Base-by-base conservation (phyloP, 35 echinoderm and acorn worm species). In the Apostichopus parvimensis region DNA sequence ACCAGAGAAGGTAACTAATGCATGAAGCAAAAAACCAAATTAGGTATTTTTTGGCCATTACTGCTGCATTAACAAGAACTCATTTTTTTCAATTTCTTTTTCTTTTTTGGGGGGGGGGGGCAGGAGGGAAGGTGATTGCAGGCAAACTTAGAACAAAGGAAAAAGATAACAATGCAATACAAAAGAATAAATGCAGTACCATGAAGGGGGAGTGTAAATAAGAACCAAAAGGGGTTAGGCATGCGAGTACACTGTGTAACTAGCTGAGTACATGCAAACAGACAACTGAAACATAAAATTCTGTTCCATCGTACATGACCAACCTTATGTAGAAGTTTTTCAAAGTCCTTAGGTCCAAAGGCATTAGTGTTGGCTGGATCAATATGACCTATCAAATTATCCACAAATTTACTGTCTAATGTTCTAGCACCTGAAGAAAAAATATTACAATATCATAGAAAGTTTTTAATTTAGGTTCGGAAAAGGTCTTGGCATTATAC, bases 311-410 rank as follows among this genome's bases (percentile, higher is more conserved):
- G 22, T 62, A 52, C 25, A 24, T 21, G 53, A 90, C 88, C 70
- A 90, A 96, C 95, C 95, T 96, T 96, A 13, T 88, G 22, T 13
- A 96, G 91, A 9, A 96, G 91, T 87, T 94, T 92, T 90, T 92
- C 90, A 81, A 96, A 94, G 56, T 96, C 95, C 80, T 92, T 88
- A 64, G 73, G 89, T 54, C 84, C 93, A 79, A 96, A 96, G 17
- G 65, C 59, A 28, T 94, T 87, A 28, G 90, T 77, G 73, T 92
- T 90, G 25, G 66, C 87, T 18, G 93, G 62, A 58, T 94, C 93
- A 80, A 96, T 77, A 56, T 96, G 95, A 18, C 93, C 95, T 14
- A 92, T 73, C 17, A 96, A 57, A 78, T 92, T 87, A 24, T 96
- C 90, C 23, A 96, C 91, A 77, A 90, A 90, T 77, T 90, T 90